These are phyloP conservation scores for Vesta saturnalis DNA, from an alignment of 2,888 invertebrate species.

Conservation along the genomic window DNA sequence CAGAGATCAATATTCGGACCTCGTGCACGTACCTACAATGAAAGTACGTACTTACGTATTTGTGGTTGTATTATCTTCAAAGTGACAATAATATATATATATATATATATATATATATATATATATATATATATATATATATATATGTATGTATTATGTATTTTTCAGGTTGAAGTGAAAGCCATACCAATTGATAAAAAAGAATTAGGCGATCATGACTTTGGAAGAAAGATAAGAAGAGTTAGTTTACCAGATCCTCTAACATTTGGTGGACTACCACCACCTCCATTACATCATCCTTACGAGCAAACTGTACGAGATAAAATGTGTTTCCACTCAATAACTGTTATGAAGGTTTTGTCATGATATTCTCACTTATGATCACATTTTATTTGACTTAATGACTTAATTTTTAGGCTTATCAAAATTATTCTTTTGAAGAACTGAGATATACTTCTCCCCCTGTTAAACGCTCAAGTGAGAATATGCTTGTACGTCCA, in stretches of 20 bases:
- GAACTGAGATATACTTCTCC: slow-evolving; percentile 83
- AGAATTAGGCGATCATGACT: slow-evolving; percentile 70
- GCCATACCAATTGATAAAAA: slow-evolving; percentile 77
- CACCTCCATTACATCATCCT: slow-evolving; percentile 73
- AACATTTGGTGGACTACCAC: slow-evolving; percentile 71
- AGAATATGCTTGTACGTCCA: slow-evolving; percentile 81
- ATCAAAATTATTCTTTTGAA: slow-evolving; percentile 94
- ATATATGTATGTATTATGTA: too few species aligned
- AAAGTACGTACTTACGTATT: slow-evolving; percentile 70
- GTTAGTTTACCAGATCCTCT: slow-evolving; percentile 67
- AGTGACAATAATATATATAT: too few species aligned
- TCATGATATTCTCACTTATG: neutral
- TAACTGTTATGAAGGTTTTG: slow-evolving; percentile 90
- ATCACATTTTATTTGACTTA: too few species aligned
- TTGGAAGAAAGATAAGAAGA: slow-evolving; percentile 67
- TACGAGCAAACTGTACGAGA: slow-evolving; percentile 91
- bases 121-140: too few species aligned
- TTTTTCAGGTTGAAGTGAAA: slow-evolving; percentile 72
- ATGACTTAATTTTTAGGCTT: slow-evolving; percentile 68
- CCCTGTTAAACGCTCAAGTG: slow-evolving; percentile 74
- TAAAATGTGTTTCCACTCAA: slow-evolving; percentile 93
- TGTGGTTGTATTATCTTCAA: too few species aligned
- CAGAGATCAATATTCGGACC: slow-evolving; percentile 92
- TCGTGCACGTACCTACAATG: slow-evolving; percentile 84
- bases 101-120: too few species aligned